Base-by-base conservation (phyloP, 2,888 invertebrate genomes). In the Clanis bilineata region DNA sequence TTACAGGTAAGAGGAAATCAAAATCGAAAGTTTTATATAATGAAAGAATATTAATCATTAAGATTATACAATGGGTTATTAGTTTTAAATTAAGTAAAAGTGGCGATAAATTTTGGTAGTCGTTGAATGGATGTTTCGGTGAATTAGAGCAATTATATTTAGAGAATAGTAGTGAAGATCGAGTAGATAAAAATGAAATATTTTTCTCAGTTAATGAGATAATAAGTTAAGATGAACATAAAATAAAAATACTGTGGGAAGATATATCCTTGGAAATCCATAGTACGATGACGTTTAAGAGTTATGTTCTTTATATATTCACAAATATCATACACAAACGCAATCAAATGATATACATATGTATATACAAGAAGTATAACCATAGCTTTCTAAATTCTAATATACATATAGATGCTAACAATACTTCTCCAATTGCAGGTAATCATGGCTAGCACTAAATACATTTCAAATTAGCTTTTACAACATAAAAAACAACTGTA, bases 11-110 rank as follows among this genome's bases (percentile, higher is more conserved):
- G 10, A 51, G 18, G 18, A 28, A 32, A 15, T 18, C 32, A 28
- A 18, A 51, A 51, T 28, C 10, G 51, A 51, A 51, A 51, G 51
- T 32, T 51, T 51, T 32, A 51, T 32, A 51, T 51, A 51, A 51
- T 18, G 10, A 10, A 32, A 51, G 18, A 32, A 51, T 51, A 51
- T 51, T 51, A 51, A 28, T 51, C 51, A 51, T 51, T 32, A 51
- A 51, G 15, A 32, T 32, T 18, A 18, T 28, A 51, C 32, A 51
- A 32, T 51, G 5, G 28, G 18, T 51, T 51, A 51, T 51, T 51
- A 51, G 51, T 15, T 18, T 51, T 51, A 10, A 32, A 51, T 51
- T 28, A 18, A 25, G 10, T 18, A 18, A 15, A 51, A 51, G 51
- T 18, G 15, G 15, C 5, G 32, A 9, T 23, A 3, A 28, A 32